Percentiles rank a stretch among this genome's conserved stretches.
phyloP scores from a whole-genome alignment of 23 tunicate species.

The Halocynthia roretzi region DNA sequence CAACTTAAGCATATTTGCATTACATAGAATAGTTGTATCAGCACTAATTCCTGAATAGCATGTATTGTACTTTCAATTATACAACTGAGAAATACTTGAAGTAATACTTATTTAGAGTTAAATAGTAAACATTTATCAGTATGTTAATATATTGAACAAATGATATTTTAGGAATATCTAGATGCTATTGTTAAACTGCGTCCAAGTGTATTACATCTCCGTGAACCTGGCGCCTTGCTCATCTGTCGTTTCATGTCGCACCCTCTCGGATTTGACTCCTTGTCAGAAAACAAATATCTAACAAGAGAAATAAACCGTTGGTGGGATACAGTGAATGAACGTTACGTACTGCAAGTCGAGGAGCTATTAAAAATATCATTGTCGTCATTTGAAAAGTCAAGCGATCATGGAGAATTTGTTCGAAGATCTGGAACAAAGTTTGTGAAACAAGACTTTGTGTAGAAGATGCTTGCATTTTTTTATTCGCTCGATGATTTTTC shows the following conservation, averaged over 20 bases:
- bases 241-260: constrained; percentile 75
- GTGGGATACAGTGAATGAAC: constrained; percentile 68
- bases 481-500: not conserved
- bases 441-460: not conserved
- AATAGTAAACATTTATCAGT: not conserved
- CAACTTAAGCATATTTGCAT: no score
- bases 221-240: constrained; percentile 71
- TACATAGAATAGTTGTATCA: no score
- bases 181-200: constrained; percentile 51
- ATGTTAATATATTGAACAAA: not conserved
- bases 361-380: constrained; percentile 68
- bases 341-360: constrained; percentile 71
- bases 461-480: not conserved
- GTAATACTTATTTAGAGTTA: no score
- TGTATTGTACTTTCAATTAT: no score
- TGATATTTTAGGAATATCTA: constrained; percentile 40
- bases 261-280: constrained; percentile 76
- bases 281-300: constrained; percentile 55
- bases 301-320: constrained; percentile 66
- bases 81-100: no score
- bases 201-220: constrained; percentile 68
- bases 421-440: constrained; percentile 63
- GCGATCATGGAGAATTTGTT: constrained; percentile 75
- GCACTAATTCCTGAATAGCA: no score
- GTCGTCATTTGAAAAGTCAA: constrained; percentile 53